Evolutionary conservation across 2,888 invertebrate species (phyloP).

Genomic region (Andrena minutula): DNA sequence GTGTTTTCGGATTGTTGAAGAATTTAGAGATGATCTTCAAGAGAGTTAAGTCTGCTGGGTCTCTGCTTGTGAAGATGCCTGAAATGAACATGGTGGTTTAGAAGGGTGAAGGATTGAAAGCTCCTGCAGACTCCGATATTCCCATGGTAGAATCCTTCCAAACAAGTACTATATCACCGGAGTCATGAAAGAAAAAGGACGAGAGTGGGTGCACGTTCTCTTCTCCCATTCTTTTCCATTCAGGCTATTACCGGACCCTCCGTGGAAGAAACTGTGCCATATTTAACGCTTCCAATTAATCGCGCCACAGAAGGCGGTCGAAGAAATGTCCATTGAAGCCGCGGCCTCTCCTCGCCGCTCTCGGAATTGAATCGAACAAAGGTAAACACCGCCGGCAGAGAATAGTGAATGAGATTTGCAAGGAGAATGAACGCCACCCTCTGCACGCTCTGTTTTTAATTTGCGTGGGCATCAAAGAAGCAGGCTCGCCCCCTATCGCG

Average conservation of each 20-base stretch:
- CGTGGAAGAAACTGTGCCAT: conserved; percentile 31
- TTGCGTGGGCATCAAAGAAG: conserved; percentile 20
- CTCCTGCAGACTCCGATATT: conserved; percentile 47
- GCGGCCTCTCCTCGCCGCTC: not conserved
- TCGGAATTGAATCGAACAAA: conserved; percentile 25
- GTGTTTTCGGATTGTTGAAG: not conserved
- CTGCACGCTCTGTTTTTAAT: conserved; percentile 18
- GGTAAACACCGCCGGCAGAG: conserved; percentile 15
- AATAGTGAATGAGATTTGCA: conserved; percentile 23
- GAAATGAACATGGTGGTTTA: not conserved
- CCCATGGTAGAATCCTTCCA: conserved; percentile 32
- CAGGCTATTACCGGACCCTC: conserved; percentile 42
- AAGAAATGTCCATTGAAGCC: conserved; percentile 30
- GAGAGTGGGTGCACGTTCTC: conserved; percentile 48
- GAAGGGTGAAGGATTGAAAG: conserved; percentile 2
- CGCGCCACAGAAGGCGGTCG: conserved; percentile 39
- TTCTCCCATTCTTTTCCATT: conserved; percentile 45
- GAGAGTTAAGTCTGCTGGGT: not conserved
- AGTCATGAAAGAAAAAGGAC: conserved; percentile 35
- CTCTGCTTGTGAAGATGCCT: not conserved
- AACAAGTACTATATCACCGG: conserved; percentile 46
- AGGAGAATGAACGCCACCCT: not conserved
- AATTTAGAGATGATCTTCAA: not conserved
- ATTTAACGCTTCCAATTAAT: conserved; percentile 74
- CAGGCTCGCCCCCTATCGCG: not conserved